These are phyloP conservation scores for Hemiscyllium ocellatum DNA, from an alignment of 2,113 vertebrate genomes.

Conservation along the genomic window DNA sequence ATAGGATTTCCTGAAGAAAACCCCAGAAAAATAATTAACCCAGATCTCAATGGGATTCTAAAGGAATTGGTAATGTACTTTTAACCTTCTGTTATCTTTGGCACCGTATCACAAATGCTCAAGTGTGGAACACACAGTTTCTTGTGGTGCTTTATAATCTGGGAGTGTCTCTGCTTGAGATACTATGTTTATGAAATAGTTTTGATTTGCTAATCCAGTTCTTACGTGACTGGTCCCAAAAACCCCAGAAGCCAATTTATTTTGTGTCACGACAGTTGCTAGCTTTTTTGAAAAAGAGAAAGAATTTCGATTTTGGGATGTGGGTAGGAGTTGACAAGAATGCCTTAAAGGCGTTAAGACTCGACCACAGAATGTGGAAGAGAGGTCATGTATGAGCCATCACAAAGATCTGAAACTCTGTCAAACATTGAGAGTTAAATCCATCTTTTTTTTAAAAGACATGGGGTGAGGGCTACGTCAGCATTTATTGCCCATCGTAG, in stretches of 20 bases:
- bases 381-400: not conserved
- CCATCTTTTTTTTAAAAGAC: not conserved
- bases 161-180: not conserved
- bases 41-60: not conserved
- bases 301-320: not conserved
- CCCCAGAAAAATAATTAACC: not conserved
- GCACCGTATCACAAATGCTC: not conserved
- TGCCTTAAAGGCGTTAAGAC: not conserved
- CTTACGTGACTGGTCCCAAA: not conserved
- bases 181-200: not conserved
- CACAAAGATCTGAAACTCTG: not conserved
- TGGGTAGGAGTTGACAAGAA: not conserved
- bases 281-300: not conserved
- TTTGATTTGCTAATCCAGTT: not conserved
- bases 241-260: not conserved
- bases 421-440: not conserved
- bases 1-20: no score
- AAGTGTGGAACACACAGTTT: not conserved
- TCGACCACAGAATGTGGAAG: not conserved
- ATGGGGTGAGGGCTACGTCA: no score
- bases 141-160: not conserved
- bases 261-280: not conserved
- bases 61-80: not conserved
- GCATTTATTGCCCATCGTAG: no score
- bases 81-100: not conserved